Conservation (phyloP, 2,888 invertebrate genomes). For the Eudasyphora cyanicolor region DNA sequence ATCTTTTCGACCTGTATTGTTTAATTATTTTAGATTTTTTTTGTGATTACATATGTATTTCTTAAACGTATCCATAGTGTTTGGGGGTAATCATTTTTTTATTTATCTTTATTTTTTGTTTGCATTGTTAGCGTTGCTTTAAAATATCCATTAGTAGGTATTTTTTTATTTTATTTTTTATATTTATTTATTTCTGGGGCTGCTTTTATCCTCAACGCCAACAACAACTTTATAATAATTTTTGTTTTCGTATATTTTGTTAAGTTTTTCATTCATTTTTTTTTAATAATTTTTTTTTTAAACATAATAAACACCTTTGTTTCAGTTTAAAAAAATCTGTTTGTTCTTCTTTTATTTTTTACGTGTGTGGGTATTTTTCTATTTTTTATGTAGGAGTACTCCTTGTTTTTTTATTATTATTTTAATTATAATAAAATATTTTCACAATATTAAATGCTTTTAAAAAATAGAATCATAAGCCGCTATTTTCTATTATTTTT, state of each 20-base stretch:
- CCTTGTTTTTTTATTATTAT: neutral
- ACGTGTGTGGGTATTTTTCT: no score
- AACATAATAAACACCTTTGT: slow-evolving; percentile 34
- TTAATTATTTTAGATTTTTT: no score
- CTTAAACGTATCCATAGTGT: no score
- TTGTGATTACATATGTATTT: no score
- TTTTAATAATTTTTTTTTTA: slow-evolving; percentile 21
- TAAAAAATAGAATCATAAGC: neutral
- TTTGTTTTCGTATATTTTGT: neutral
- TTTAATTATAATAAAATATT: neutral
- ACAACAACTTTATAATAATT: slow-evolving; percentile 34
- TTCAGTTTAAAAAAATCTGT: neutral
- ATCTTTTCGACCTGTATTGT: no score
- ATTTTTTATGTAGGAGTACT: no score
- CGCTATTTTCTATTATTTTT: slow-evolving; percentile 54
- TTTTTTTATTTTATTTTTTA: neutral
- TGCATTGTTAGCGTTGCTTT: no score
- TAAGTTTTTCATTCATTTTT: neutral
- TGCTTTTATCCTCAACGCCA: slow-evolving; percentile 22
- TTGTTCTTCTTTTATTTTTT: slow-evolving; percentile 35
- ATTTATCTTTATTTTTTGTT: no score
- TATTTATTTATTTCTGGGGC: neutral
- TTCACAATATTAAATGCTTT: neutral
- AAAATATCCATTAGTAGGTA: no score
- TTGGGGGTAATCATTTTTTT: no score